Evolutionary conservation across 2,888 invertebrate species (phyloP), one percentile per base, ranked within the genome.

Genomic region (Nomada flava): DNA sequence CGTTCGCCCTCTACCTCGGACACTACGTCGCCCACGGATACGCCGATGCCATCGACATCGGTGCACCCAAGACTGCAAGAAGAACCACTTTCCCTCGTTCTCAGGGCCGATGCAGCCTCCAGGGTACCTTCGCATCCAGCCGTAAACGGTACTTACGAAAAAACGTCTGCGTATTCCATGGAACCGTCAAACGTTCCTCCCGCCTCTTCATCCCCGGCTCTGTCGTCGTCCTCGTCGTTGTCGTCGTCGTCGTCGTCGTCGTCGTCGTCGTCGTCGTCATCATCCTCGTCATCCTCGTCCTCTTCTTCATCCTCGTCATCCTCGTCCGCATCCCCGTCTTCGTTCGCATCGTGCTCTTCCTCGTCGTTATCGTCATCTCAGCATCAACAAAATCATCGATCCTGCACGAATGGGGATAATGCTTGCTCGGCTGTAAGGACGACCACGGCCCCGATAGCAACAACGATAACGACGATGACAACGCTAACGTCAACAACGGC

Each of bases 41-140:
- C 47, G 47, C 15, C 47, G 15, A n/a, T 23, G 15, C 23, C 26
- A 10, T 73, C 78, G 29, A 42, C 84, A 5, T 18, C 18, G 2
- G 0, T 71, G 7, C 89, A 90, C 68, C 79, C 87, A 0, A 86
- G 90, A 72, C 75, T 92, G 5, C 96, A 96, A 90, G 94, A 95
- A 59, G 96, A 96, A 92, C 96, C 96, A 0, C 89, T 96, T 47
- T 95, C 96, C 0, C 93, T 96, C 90, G 96, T 96, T 15, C 82
- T 93, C 0, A 89, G 91, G 42, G 92, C 47, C 53, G 83, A 93
- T 0, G 95, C 94, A 1, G 94, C 94, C 0, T 94, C 95, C 0
- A 91, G 95, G 79, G 95, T 95, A 0, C 95, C 95, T 0, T 94
- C 94, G 0, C 95, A 95, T 85, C 95, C 95, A 0, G 95, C 94